Evolutionary conservation across 2,888 invertebrate genomes (phyloP), one percentile per base, ranked within the genome.

Genomic region (Ophion slaviceki): DNA sequence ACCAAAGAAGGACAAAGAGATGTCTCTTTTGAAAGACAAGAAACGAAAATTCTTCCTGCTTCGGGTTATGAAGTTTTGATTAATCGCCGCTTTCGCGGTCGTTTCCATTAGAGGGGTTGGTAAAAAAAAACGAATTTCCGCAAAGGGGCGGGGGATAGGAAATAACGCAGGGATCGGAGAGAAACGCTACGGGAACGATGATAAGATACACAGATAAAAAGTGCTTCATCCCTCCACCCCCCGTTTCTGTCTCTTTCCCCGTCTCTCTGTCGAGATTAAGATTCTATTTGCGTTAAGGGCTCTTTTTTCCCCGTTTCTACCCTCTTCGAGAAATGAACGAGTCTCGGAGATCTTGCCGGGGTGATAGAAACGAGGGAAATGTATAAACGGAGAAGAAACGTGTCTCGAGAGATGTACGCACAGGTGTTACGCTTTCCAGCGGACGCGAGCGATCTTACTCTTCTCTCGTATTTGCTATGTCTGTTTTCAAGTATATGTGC

Each of bases 371-470:
- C 20, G 71, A 53, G 59, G 53, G 36, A 61, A 45, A 68, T 24
- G 70, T 45, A 72, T 61, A 53, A 68, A 70, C 59, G 24, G 75
- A 45, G 40, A 64, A 71, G 61, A 20, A 66, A 53, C 47, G 59
- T 59, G 24, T 80, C 84, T 53, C 76, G 24, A 28, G 24, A 28
- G 84, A 61, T 71, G 72, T 67, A 61, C 71, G 71, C 77, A 72
- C 72, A 59, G 77, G 80, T 77, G 84, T 61, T 32, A 32, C 32
- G 32, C 32, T 32, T 32, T 32, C 32, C 32, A 32, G 32, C 32
- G 32, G 32, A 4, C 32, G 32, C 32, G 32, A 32, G 45, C 1
- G 40, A 6, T 68, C 24, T 53, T 17, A 24, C 45, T 32, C 32
- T 32, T 4, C 32, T 32, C 32, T 32, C 32, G 11, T 10, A 5